Evolutionary conservation across 2,888 invertebrate genomes (phyloP).

Genomic region (Scaeva pyrastri): DNA sequence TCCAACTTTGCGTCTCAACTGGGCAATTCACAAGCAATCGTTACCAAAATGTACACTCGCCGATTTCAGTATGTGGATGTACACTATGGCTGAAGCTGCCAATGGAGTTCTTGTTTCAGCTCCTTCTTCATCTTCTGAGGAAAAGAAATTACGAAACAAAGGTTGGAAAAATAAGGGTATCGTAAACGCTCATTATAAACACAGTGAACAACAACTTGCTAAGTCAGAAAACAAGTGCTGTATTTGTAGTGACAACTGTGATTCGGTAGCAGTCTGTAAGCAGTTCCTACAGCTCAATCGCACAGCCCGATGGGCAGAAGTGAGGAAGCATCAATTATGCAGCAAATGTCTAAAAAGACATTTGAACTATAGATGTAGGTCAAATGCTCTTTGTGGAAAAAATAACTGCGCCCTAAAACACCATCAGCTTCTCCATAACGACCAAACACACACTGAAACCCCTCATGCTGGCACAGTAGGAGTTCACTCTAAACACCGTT

Average conservation of each 20-base stretch:
- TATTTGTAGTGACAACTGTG: constrained; percentile 11
- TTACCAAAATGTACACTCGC: neutral
- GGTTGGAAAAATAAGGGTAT: neutral
- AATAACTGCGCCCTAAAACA: constrained; percentile 23
- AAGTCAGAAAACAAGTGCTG: constrained; percentile 15
- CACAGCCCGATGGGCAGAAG: constrained; percentile 17
- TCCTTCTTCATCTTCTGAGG: constrained; percentile 1
- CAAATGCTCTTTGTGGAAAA: constrained; percentile 29
- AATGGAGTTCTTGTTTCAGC: constrained; percentile 1
- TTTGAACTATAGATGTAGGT: neutral
- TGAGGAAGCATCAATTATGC: constrained; percentile 31
- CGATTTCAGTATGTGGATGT: constrained; percentile 44
- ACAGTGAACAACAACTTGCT: no score
- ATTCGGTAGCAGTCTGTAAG: constrained; percentile 8
- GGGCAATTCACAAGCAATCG: constrained; percentile 47
- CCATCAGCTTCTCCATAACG: constrained; percentile 31
- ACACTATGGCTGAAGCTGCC: neutral
- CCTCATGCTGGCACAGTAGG: neutral
- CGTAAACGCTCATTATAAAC: neutral
- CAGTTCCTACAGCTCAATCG: neutral
- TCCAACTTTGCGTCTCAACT: constrained; percentile 22
- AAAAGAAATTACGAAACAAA: constrained; percentile 8
- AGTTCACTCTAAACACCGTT: neutral
- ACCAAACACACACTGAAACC: neutral
- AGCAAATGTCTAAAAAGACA: constrained; percentile 32